Evolutionary conservation across 2,888 invertebrate genomes (phyloP).

Genomic region (Drosophila mettleri): DNA sequence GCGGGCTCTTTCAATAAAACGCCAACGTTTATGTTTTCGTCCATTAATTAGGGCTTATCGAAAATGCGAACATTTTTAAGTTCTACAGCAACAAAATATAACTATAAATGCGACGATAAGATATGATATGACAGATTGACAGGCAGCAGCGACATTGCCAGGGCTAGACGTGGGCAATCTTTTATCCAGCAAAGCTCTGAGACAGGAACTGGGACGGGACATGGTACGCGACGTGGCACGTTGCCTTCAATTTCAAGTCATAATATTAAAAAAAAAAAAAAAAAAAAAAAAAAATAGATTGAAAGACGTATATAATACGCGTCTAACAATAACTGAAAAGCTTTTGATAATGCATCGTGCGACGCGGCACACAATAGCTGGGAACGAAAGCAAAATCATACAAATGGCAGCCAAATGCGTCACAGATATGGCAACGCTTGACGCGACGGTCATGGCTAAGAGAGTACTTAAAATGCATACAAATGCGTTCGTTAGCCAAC

Average conservation of each 20-base stretch:
- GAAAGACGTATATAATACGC: conserved; percentile 22
- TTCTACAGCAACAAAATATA: conserved; percentile 50
- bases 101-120: conserved; percentile 49
- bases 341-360: conserved; percentile 26
- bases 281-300: too few relatives aligned
- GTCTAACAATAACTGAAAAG: conserved; percentile 19
- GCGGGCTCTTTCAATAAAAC: conserved; percentile 2
- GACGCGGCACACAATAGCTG: conserved; percentile 18
- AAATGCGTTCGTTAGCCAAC: conserved; percentile 49
- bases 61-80: conserved; percentile 43
- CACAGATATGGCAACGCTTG: conserved; percentile 43
- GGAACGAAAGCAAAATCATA: conserved; percentile 35
- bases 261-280: conserved; percentile 7
- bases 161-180: conserved; percentile 4
- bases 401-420: conserved; percentile 47
- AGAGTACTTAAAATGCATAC: conserved; percentile 56
- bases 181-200: conserved; percentile 28
- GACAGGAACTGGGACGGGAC: not conserved
- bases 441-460: conserved; percentile 32
- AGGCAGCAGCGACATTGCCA: conserved; percentile 3
- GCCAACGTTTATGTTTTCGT: conserved; percentile 3
- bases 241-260: conserved; percentile 22
- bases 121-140: conserved; percentile 45
- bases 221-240: not conserved
- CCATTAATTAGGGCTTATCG: conserved; percentile 59